Evolutionary conservation across 2,113 vertebrate genomes (phyloP).

Genomic region (Haemorhous mexicanus): DNA sequence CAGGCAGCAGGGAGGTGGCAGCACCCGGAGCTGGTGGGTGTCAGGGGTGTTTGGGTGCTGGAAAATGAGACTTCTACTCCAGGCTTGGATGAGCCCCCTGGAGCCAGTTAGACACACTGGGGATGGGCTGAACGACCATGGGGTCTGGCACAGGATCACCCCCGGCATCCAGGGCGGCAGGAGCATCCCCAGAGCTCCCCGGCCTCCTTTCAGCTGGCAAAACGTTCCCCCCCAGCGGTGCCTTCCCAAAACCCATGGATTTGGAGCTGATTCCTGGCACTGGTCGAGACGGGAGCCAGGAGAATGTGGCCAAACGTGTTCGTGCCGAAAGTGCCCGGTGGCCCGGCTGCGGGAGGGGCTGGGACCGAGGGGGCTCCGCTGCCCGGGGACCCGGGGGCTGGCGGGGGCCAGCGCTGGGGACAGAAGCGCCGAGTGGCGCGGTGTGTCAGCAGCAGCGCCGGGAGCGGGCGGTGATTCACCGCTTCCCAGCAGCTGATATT

Average conservation of each 20-base stretch:
- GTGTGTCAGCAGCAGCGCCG: not conserved
- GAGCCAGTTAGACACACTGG: not conserved
- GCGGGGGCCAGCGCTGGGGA: not conserved
- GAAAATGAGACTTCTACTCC: not conserved
- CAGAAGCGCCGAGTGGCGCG: not conserved
- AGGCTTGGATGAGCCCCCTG: not conserved
- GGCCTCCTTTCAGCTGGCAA: not conserved
- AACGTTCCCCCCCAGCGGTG: not conserved
- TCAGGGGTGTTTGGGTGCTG: not conserved
- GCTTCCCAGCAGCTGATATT: constrained; percentile 39
- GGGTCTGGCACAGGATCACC: not conserved
- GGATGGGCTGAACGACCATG: fast-evolving
- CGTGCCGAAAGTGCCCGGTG: not conserved
- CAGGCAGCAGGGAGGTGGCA: not conserved
- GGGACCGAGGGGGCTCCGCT: not conserved
- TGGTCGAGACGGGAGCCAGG: not conserved
- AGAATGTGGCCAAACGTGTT: not conserved
- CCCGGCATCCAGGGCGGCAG: not conserved
- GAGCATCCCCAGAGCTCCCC: not conserved
- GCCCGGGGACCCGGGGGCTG: not conserved
- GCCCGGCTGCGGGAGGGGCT: not conserved
- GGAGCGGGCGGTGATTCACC: constrained; percentile 39
- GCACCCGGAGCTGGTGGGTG: not conserved
- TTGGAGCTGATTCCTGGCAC: not conserved
- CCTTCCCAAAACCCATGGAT: not conserved